Evolutionary conservation across 1,140 invertebrate genomes (phyloP), one percentile per base, ranked within the genome.

Genomic region (Idris sp.): DNA sequence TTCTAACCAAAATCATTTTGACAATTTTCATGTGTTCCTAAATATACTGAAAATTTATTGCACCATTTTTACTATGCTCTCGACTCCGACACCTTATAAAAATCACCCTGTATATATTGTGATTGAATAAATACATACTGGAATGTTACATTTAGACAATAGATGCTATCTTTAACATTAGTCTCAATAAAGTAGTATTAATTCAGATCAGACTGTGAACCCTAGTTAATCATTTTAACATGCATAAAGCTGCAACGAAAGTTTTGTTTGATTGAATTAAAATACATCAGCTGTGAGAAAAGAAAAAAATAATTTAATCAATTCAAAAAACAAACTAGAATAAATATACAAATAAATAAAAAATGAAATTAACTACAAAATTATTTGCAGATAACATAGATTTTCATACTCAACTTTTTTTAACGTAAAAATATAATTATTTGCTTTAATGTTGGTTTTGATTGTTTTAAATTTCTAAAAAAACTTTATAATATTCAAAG

Each of bases 171-270:
- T 13, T 19, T 36, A 44, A 44, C 18, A 35, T 36, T 44, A 35
- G 10, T 58, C 54, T 58, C 41, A 58, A 44, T 58, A 36, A 58
- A 58, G 54, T 58, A 33, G 30, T 13, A 26, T 36, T 40, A 58
- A 58, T 44, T 58, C 41, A 58, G 44, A 48, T 31, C 44, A 31
- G 54, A 44, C 54, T 58, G 28, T 58, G 53, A 58, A 58, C 53
- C 40, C 30, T 58, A 58, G 11, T 41, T 15, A 2, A 4, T 16
- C 31, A 41, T 56, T 56, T 56, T 43, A 41, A 40, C 30, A 15
- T 54, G 49, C 30, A 54, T 54, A 11, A 54, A 54, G 30, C 28
- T 40, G 49, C 41, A 28, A 25, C 36, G 16, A 30, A 41, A 56
- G 33, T 43, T 56, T 16, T 13, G 16, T 43, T 56, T 56, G 38